These are phyloP conservation scores for Haliaeetus leucogaster DNA, from an alignment of 2,113 vertebrate genomes.

Conservation along the genomic window DNA sequence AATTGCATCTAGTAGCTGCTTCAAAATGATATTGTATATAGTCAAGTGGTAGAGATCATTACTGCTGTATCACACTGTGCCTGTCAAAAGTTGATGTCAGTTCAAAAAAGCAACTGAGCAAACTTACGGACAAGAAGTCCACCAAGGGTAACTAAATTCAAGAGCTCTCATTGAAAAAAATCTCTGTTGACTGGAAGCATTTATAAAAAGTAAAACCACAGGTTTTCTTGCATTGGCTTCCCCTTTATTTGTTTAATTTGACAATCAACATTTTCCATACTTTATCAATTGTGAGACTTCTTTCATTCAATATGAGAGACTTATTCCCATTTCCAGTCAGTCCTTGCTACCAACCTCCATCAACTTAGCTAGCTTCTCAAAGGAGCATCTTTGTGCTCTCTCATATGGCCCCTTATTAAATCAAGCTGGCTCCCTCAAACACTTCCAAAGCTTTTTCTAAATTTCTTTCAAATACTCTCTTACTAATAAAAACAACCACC, in stretches of 20 bases:
- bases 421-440: not conserved
- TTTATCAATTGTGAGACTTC: not conserved
- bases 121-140: not conserved
- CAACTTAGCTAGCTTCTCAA: not conserved
- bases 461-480: not conserved
- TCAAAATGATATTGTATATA: fast-evolving
- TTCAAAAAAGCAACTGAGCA: not conserved
- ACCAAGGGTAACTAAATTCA: not conserved
- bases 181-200: not conserved
- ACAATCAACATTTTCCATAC: not conserved
- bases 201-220: not conserved
- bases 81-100: not conserved
- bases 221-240: not conserved
- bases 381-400: not conserved
- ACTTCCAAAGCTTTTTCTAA: not conserved
- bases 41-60: not conserved
- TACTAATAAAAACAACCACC: not conserved
- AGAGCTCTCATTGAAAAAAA: not conserved
- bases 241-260: not conserved
- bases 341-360: not conserved
- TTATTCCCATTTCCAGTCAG: not conserved
- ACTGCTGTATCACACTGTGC: not conserved
- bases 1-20: not conserved
- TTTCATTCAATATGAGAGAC: not conserved
- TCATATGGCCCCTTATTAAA: not conserved